phyloP scores from a whole-genome alignment of 2,797 vertebrate species.

The Austrolebias charrua region DNA sequence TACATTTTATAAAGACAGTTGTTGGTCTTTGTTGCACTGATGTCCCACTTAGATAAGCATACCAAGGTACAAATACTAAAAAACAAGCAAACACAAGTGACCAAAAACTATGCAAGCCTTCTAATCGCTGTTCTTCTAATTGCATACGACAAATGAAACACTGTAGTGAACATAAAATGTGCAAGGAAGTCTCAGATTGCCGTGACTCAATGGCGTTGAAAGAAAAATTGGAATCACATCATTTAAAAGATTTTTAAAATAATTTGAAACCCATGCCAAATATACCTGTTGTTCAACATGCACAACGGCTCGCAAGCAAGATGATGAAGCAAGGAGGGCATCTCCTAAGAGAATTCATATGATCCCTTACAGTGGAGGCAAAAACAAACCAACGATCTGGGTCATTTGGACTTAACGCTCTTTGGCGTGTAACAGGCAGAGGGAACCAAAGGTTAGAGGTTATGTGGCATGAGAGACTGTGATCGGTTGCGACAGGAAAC shows the following conservation, averaged over 20 bases:
- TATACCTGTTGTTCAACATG: constrained; percentile 26
- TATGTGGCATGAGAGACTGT: constrained; percentile 38
- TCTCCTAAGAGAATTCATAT: constrained; percentile 40
- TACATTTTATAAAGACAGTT: constrained; percentile 1
- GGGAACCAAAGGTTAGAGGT: constrained; percentile 53
- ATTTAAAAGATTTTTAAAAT: constrained; percentile 37
- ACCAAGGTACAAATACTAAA: constrained; percentile 3
- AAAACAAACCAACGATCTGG: constrained; percentile 60
- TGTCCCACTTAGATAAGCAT: constrained; percentile 7
- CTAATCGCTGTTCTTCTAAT: neutral
- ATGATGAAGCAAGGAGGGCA: constrained; percentile 21
- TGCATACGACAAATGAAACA: constrained; percentile 4
- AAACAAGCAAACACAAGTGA: neutral
- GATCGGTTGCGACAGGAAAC: constrained; percentile 66
- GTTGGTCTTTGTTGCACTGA: constrained; percentile 10
- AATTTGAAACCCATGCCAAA: constrained; percentile 21
- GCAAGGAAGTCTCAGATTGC: constrained; percentile 3
- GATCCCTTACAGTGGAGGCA: constrained; percentile 49
- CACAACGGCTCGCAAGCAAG: constrained; percentile 21
- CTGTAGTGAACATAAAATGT: constrained; percentile 6
- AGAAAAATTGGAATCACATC: constrained; percentile 20
- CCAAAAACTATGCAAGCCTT: constrained; percentile 11
- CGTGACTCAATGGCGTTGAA: constrained; percentile 18
- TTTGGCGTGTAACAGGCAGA: constrained; percentile 44
- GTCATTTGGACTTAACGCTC: constrained; percentile 52